These are phyloP conservation scores for Lathronympha strigana DNA, from an alignment of 2,888 invertebrate species.

Conservation along the genomic window DNA sequence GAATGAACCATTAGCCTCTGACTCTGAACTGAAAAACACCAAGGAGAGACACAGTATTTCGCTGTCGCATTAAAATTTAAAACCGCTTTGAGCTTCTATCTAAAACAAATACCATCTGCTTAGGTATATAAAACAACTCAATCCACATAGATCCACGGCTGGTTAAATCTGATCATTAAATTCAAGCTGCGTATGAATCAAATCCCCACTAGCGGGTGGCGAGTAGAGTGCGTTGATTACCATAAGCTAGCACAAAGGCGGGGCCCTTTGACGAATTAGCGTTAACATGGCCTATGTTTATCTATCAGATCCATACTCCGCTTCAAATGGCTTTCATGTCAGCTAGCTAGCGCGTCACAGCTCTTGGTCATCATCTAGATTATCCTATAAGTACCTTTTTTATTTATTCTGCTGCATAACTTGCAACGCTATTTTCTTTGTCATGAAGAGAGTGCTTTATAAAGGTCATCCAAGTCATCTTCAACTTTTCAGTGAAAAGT, in stretches of 20 bases:
- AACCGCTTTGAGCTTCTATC: not conserved
- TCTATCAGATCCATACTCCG: conserved; percentile 42
- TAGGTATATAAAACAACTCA: conserved; percentile 20
- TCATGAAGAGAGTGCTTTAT: too few relatives aligned
- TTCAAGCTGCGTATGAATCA: conserved; percentile 55
- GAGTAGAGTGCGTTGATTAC: conserved; percentile 70
- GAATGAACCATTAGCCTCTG: too few relatives aligned
- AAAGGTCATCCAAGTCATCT: too few relatives aligned
- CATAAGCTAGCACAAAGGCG: conserved; percentile 79
- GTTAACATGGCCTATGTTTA: conserved; percentile 65
- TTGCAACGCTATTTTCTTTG: not conserved
- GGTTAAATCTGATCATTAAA: conserved; percentile 65
- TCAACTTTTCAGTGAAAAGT: too few relatives aligned
- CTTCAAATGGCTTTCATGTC: conserved; percentile 30
- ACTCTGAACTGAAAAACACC: too few relatives aligned
- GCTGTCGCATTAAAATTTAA: not conserved
- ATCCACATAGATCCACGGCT: conserved; percentile 28
- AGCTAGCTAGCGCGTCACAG: not conserved
- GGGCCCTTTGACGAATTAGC: conserved; percentile 81
- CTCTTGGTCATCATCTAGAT: conserved; percentile 1
- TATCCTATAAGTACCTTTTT: not conserved
- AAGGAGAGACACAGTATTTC: not conserved
- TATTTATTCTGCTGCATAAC: not conserved
- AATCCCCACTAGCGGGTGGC: conserved; percentile 49
- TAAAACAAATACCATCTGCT: conserved; percentile 7